These are phyloP conservation scores for Merodon equestris DNA, from an alignment of 2,888 invertebrate species.

Conservation along the genomic window DNA sequence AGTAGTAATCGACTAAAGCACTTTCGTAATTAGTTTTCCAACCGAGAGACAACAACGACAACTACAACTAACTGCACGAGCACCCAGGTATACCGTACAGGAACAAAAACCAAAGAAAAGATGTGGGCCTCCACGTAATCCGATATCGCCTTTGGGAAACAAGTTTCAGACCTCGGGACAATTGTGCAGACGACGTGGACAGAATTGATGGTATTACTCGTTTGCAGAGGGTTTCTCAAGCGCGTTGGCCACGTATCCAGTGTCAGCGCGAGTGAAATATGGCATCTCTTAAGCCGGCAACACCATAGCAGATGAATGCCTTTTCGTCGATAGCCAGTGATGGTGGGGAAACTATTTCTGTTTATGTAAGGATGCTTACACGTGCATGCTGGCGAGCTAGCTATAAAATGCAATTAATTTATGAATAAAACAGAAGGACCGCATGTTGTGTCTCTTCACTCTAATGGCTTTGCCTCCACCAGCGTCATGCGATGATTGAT, in stretches of 20 bases:
- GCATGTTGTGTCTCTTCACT: neutral
- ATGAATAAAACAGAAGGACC: neutral
- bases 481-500: constrained; percentile 4
- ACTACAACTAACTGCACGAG: no score
- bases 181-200: constrained; percentile 2
- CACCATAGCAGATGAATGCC: neutral
- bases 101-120: no score
- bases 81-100: no score
- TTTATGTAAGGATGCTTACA: neutral
- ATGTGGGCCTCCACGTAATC: constrained; percentile 8
- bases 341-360: constrained; percentile 1
- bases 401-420: constrained; percentile 9
- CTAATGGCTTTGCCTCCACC: no score
- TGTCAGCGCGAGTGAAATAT: neutral
- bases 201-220: constrained; percentile 7
- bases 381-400: constrained; percentile 7
- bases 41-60: neutral
- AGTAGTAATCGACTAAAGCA: constrained; percentile 56
- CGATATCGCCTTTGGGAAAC: constrained; percentile 13
- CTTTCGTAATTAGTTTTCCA: constrained; percentile 54
- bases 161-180: constrained; percentile 16
- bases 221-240: no score
- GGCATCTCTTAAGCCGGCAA: no score
- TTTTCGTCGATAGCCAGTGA: no score
- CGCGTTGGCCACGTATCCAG: neutral